Conservation (phyloP, 1,140 invertebrate species). For the Periplaneta americana region DNA sequence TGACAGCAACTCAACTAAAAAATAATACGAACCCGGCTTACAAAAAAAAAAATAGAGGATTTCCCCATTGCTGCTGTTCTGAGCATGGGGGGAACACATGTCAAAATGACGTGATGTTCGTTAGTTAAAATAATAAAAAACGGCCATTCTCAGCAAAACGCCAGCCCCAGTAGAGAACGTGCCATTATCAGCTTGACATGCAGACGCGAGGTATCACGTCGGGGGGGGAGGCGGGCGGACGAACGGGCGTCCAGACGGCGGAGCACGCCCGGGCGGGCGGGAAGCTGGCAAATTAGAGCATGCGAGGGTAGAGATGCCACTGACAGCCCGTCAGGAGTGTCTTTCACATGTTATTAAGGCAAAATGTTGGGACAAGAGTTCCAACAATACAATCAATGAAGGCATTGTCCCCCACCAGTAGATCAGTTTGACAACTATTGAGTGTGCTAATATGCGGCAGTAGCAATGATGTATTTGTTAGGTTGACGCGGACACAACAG, state of each 20-base stretch:
- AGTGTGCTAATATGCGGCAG: not conserved
- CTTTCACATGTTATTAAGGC: not conserved
- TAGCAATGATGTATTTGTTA: not conserved
- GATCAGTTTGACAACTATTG: not conserved
- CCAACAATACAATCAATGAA: not conserved
- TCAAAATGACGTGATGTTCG: constrained; percentile 4
- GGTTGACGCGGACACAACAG: not conserved
- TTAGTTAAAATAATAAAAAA: constrained; percentile 7
- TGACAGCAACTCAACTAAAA: not conserved
- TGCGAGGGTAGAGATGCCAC: not conserved
- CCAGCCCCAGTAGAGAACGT: not conserved
- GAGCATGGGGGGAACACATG: constrained; percentile 2
- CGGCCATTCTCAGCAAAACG: constrained; percentile 8
- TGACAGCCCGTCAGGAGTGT: not conserved
- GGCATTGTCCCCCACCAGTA: not conserved
- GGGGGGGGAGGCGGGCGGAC: not conserved
- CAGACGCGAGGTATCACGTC: not conserved
- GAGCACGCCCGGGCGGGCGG: constrained; percentile 1
- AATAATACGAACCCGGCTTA: not conserved
- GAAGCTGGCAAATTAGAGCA: constrained; percentile 9
- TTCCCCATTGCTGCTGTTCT: not conserved
- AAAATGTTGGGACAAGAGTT: not conserved
- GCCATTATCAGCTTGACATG: not conserved
- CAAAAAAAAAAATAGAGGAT: not conserved
- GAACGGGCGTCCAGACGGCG: not conserved